Base-by-base conservation (phyloP, 2,797 vertebrate genomes). In the Arnoldichthys spilopterus region DNA sequence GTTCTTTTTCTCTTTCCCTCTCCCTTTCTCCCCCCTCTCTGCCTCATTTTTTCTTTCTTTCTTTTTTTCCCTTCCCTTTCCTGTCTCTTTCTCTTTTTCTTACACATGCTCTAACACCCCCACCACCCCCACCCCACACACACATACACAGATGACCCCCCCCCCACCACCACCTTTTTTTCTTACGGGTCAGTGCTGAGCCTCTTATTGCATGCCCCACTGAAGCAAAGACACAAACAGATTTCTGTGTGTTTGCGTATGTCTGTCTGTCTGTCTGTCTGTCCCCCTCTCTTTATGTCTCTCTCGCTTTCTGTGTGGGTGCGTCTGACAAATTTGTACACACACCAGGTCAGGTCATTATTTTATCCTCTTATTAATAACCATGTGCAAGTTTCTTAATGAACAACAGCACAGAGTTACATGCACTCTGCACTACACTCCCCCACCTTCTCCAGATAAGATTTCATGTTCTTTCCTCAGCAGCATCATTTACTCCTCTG, bases 181-280 rank as follows among this genome's bases (percentile, higher is more conserved):
- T 66, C 78, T 75, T 66, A 61, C 59, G 76, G 74, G 84, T 77
- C 74, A 74, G 58, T 71, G 81, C 58, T 59, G 69, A 74, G 72
- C 63, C 54, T 63, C 70, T 78, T 66, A 83, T 73, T 80, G 70
- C 54, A 72, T 77, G 78, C 81, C 72, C 61, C 81, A 73, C 26
- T 81, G 81, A 73, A 81, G 78, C 72, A 28, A 56, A 84, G 72
- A 73, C 76, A 69, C 72, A 68, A 76, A 76, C 58, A 72, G 58
- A 47, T 43, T 43, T 34, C 2, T 61, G 62, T 78, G 47, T 78
- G 69, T 69, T 53, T 78, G 53, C 26, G 72, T 61, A 32, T 63
- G 71, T 79, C 43, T 62, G 69, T 75, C 61, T 67, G 62, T 75
- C 59, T 45, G 72, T 47, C 58, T 74, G 24, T 22, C 58, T 53